Percentiles rank a stretch among this genome's conserved stretches.
These are phyloP conservation scores for Vireo griseus DNA, from an alignment of 2,797 vertebrate species.

Conservation along the genomic window DNA sequence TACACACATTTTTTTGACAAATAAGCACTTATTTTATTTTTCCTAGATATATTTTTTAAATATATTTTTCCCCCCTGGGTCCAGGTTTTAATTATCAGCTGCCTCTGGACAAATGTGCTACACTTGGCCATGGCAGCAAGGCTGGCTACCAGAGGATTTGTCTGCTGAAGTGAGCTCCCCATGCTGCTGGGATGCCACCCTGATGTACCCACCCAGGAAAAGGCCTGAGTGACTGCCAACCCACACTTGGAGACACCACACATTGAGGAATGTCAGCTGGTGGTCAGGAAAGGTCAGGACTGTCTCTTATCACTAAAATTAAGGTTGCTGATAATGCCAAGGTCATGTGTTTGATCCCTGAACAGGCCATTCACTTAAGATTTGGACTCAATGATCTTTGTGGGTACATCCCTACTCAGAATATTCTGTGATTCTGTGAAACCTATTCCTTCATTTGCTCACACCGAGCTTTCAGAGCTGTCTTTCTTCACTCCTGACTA, in stretches of 20 bases:
- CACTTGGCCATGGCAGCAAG: neutral
- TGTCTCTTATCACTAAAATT: neutral
- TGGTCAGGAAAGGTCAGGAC: neutral
- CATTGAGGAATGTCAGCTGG: neutral
- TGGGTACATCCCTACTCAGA: neutral
- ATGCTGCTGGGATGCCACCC: neutral
- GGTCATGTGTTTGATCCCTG: neutral
- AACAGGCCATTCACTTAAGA: neutral
- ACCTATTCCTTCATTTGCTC: neutral
- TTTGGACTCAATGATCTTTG: neutral
- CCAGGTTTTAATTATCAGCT: neutral
- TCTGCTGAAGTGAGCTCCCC: neutral
- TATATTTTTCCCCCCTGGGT: accelerated
- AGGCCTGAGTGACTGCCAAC: neutral
- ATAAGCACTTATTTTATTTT: neutral
- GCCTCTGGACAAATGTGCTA: neutral
- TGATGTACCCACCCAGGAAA: neutral
- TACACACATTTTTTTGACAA: neutral
- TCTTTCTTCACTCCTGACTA: neutral
- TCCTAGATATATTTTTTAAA: neutral
- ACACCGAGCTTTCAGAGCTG: neutral
- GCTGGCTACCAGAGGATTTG: neutral
- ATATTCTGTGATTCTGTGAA: neutral
- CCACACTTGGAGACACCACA: neutral
- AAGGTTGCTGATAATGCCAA: neutral